A percentile compares a stretch with the other conserved stretches of the same genome.
Conservation (phyloP, 1,140 invertebrate species). For the Scaptomyza graminum region DNA sequence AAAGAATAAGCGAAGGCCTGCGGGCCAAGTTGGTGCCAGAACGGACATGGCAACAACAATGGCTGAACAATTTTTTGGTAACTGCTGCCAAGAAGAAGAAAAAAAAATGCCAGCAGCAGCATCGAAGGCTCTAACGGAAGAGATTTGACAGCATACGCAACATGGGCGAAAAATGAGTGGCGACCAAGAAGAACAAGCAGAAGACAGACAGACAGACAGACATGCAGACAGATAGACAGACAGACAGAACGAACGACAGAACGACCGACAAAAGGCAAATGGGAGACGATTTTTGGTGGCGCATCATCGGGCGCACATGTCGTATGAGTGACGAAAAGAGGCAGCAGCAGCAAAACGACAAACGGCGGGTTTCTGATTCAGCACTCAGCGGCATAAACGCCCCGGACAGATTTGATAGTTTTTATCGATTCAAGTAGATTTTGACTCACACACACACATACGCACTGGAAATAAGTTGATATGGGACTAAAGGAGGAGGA, state of each 20-base stretch:
- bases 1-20: slow-evolving; percentile 49
- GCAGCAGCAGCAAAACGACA: slow-evolving; percentile 9
- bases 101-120: slow-evolving; percentile 40
- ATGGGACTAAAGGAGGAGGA: background rate
- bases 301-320: slow-evolving; percentile 68
- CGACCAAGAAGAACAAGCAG: slow-evolving; percentile 23
- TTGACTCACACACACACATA: slow-evolving; percentile 43
- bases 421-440: slow-evolving; percentile 82
- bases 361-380: slow-evolving; percentile 20
- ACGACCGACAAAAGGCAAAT: background rate
- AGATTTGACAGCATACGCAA: slow-evolving; percentile 80
- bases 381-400: slow-evolving; percentile 56
- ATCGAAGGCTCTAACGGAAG: slow-evolving; percentile 67
- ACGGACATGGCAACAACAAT: slow-evolving; percentile 77
- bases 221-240: background rate
- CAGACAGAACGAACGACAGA: no score
- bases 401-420: slow-evolving; percentile 80
- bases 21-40: slow-evolving; percentile 74
- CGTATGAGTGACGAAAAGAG: slow-evolving; percentile 73
- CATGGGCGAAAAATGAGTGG: slow-evolving; percentile 80
- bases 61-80: slow-evolving; percentile 54
- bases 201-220: background rate
- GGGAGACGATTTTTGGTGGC: slow-evolving; percentile 18
- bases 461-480: background rate
- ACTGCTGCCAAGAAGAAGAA: slow-evolving; percentile 63